Percentiles rank a stretch among this genome's conserved stretches.
These are phyloP conservation scores for Plumapathes pennacea DNA, from an alignment of 92 coral and sea anemone species.

Conservation along the genomic window DNA sequence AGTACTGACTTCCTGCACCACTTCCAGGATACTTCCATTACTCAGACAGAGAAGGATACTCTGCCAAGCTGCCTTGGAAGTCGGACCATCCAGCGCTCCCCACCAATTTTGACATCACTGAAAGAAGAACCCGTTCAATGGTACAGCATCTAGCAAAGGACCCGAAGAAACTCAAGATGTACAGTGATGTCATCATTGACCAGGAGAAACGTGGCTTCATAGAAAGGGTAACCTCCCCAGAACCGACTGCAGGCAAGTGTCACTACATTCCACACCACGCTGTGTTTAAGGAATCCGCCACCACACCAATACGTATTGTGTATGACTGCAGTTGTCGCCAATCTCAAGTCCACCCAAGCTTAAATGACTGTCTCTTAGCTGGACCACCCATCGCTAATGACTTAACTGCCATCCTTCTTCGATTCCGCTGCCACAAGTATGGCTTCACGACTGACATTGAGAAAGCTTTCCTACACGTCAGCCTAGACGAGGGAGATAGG, in stretches of 20 bases:
- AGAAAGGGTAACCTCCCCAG: conserved; percentile 23
- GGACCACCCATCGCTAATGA: conserved; percentile 38
- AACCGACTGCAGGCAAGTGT: conserved; percentile 3
- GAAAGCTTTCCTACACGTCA: conserved; percentile 41
- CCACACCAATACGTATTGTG: conserved; percentile 48
- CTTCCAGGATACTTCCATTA: conserved; percentile 15
- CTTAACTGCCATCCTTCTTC: conserved; percentile 19
- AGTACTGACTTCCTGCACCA: conserved; percentile 15
- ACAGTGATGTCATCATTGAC: conserved; percentile 28
- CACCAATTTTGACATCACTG: conserved; percentile 2
- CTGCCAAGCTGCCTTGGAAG: conserved; percentile 49
- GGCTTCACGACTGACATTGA: conserved; percentile 49
- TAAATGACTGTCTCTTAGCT: conserved; percentile 44
- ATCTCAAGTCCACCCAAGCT: conserved; percentile 2
- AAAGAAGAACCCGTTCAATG: conserved; percentile 29
- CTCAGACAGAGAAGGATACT: conserved; percentile 24
- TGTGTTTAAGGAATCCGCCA: conserved; percentile 38
- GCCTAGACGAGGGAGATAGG: conserved; percentile 19
- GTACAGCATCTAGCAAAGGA: conserved; percentile 15
- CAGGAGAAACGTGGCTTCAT: conserved; percentile 41
- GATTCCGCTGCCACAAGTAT: conserved; percentile 25
- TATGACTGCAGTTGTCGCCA: conserved; percentile 53
- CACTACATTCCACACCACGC: conserved; percentile 54
- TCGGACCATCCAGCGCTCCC: conserved; percentile 36
- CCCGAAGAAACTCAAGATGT: conserved; percentile 23